Percentiles rank a stretch among this genome's conserved stretches.
These are phyloP conservation scores for Phenganax subtilis DNA, from an alignment of 92 coral and sea anemone genomes.

Conservation along the genomic window DNA sequence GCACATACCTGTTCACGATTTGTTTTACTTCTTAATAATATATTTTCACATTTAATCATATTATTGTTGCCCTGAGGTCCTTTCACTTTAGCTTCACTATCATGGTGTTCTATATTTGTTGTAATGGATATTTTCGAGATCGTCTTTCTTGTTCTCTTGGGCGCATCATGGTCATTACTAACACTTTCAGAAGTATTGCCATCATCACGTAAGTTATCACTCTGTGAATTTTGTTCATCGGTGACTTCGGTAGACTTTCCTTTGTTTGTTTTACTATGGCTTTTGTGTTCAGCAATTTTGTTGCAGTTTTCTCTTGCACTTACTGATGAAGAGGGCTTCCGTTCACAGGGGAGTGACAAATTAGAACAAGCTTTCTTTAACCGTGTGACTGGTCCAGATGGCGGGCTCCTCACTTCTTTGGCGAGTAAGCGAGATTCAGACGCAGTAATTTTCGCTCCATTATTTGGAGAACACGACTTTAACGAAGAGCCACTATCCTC, in stretches of 20 bases:
- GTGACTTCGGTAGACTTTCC: background rate
- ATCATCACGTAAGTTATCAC: background rate
- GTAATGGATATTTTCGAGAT: background rate
- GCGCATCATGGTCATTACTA: background rate
- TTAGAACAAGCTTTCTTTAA: conserved; percentile 16
- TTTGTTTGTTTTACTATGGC: background rate
- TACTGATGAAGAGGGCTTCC: background rate
- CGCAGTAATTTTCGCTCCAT: background rate
- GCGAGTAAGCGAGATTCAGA: background rate
- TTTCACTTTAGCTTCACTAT: background rate
- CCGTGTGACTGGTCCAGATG: conserved; percentile 9
- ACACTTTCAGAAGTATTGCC: background rate
- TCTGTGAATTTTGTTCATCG: background rate
- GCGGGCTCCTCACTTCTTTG: background rate
- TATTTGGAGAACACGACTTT: background rate
- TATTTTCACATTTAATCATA: background rate
- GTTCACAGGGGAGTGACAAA: background rate
- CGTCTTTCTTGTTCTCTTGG: background rate
- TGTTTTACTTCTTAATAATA: background rate
- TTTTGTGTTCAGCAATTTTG: background rate
- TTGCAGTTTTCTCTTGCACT: background rate
- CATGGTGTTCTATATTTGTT: background rate
- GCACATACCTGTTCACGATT: background rate
- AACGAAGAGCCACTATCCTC: background rate
- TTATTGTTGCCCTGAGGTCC: background rate